Conservation (phyloP, 2,113 vertebrate species). For the Dissostichus mawsoni region DNA sequence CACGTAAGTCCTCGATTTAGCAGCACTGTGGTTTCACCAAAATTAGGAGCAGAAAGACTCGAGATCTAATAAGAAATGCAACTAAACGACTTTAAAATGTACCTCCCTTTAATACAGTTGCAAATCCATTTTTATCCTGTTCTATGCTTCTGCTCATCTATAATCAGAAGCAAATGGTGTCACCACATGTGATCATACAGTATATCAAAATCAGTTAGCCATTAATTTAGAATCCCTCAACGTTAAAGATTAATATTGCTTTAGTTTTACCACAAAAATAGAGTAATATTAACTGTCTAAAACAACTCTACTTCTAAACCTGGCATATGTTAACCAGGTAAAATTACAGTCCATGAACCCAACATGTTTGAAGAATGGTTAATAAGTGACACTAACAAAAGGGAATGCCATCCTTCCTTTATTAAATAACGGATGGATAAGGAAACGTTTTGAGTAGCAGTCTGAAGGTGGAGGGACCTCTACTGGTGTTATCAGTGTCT, state of each 20-base stretch:
- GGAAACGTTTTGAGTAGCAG: neutral
- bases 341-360: neutral
- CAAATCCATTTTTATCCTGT: neutral
- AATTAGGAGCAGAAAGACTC: neutral
- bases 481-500: neutral
- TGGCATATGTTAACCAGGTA: too few relatives aligned
- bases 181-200: too few relatives aligned
- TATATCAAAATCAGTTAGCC: too few relatives aligned
- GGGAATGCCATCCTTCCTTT: neutral
- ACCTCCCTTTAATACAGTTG: neutral
- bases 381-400: neutral
- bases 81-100: neutral
- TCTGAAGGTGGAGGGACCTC: neutral
- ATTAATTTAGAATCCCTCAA: too few relatives aligned
- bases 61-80: neutral
- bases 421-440: neutral
- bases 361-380: neutral
- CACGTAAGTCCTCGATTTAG: conserved; percentile 15
- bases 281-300: too few relatives aligned
- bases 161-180: too few relatives aligned
- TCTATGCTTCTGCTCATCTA: neutral
- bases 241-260: too few relatives aligned
- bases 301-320: too few relatives aligned
- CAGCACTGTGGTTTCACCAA: neutral
- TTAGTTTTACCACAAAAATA: too few relatives aligned